Conservation (phyloP, 2,888 invertebrate species). For the Drosophila cyrtoloma region DNA sequence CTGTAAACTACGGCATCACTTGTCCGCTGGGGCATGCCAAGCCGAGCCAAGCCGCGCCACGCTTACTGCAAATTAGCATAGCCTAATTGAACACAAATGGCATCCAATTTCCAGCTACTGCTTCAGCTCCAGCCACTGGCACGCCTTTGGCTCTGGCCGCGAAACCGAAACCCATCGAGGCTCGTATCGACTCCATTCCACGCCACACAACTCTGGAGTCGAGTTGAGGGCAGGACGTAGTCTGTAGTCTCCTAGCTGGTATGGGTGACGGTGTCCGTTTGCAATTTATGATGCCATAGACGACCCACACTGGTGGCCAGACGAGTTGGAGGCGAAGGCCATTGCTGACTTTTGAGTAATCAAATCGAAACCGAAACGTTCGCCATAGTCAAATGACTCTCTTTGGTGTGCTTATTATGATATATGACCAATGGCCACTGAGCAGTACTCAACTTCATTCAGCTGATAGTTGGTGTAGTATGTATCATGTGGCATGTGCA, state of each 20-base stretch:
- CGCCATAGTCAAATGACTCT: slow-evolving; percentile 71
- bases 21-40: slow-evolving; percentile 16
- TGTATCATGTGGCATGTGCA: background rate
- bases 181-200: slow-evolving; percentile 36
- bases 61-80: slow-evolving; percentile 75
- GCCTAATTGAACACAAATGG: slow-evolving; percentile 82
- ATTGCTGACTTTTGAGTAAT: slow-evolving; percentile 59
- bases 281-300: slow-evolving; percentile 76
- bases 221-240: background rate
- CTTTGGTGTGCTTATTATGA: slow-evolving; percentile 79
- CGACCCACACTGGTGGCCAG: slow-evolving; percentile 42
- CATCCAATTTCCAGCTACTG: slow-evolving; percentile 72
- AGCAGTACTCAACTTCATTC: slow-evolving; percentile 28
- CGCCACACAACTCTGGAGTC: slow-evolving; percentile 6
- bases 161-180: slow-evolving; percentile 65
- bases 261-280: slow-evolving; percentile 62
- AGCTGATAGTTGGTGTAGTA: background rate
- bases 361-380: slow-evolving; percentile 66
- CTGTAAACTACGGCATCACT: slow-evolving; percentile 4
- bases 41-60: slow-evolving; percentile 14
- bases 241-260: slow-evolving; percentile 4
- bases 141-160: slow-evolving; percentile 58
- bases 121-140: slow-evolving; percentile 21
- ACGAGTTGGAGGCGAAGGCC: slow-evolving; percentile 9
- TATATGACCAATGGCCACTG: slow-evolving; percentile 58